A percentile compares a stretch with the other conserved stretches of the same genome.
phyloP scores from a whole-genome alignment of 2,888 invertebrate species.

The Willowsia nigromaculata region DNA sequence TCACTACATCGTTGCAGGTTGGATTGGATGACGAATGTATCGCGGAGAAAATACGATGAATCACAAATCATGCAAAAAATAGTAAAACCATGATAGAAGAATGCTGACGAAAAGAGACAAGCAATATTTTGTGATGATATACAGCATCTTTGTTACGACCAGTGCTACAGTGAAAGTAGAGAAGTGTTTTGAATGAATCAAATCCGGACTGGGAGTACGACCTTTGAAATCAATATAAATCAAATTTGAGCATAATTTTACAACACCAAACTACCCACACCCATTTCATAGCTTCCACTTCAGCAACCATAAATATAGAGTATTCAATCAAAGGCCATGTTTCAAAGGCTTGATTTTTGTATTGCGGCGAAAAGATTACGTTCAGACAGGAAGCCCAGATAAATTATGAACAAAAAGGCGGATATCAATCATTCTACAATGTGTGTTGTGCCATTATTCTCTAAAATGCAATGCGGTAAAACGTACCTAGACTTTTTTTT shows the following conservation, averaged over 20 bases:
- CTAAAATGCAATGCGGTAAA: conserved; percentile 1
- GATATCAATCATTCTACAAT: conserved; percentile 47
- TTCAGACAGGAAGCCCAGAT: not conserved
- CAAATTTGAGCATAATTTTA: conserved; percentile 20
- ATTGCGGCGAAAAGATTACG: not conserved
- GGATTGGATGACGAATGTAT: not conserved
- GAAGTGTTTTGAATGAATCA: not conserved
- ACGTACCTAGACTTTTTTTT: not conserved
- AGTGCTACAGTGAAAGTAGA: not conserved
- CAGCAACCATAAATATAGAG: not conserved
- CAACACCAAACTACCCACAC: not conserved
- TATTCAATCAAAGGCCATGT: not conserved
- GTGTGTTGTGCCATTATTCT: not conserved
- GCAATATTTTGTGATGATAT: not conserved
- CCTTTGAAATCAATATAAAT: not conserved
- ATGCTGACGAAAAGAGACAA: not conserved
- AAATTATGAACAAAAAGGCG: conserved; percentile 47
- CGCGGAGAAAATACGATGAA: not conserved
- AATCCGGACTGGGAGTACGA: not conserved
- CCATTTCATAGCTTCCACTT: not conserved
- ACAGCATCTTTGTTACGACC: not conserved
- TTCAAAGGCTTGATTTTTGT: not conserved
- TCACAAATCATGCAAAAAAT: not conserved
- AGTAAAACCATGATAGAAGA: not conserved
- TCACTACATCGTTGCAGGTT: not conserved